A percentile compares a stretch with the other conserved stretches of the same genome.
Conservation (phyloP, 1,140 invertebrate genomes). For the Trinorchestia longiramus region DNA sequence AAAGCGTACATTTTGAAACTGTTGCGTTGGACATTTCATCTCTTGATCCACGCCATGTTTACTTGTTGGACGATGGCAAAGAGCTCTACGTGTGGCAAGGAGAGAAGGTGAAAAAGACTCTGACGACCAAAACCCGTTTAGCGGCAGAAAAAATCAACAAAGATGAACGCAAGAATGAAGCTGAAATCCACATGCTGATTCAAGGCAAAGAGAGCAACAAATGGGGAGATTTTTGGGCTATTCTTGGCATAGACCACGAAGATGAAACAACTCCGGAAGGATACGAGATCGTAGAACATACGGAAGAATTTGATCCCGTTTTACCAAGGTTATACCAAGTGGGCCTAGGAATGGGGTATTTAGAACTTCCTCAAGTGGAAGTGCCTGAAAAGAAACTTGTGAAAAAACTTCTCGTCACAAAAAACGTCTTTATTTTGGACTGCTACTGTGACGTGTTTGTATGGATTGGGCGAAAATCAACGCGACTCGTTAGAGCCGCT, state of each 20-base stretch:
- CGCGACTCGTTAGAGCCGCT: conserved; percentile 93
- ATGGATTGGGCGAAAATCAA: conserved; percentile 99
- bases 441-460: conserved; percentile 97
- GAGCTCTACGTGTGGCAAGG: conserved; percentile 75
- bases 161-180: conserved; percentile 95
- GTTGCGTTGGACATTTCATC: conserved; percentile 79
- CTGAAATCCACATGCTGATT: conserved; percentile 87
- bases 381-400: conserved; percentile 81
- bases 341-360: conserved; percentile 95
- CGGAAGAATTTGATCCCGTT: conserved; percentile 82
- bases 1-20: conserved; percentile 92
- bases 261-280: conserved; percentile 68
- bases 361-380: conserved; percentile 93
- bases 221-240: conserved; percentile 85
- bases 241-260: conserved; percentile 74
- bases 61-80: conserved; percentile 89
- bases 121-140: conserved; percentile 92
- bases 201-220: conserved; percentile 88
- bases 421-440: conserved; percentile 98
- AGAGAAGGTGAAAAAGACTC: conserved; percentile 90
- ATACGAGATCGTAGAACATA: conserved; percentile 78
- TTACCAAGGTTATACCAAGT: conserved; percentile 93
- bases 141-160: conserved; percentile 99
- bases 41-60: conserved; percentile 92
- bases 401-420: conserved; percentile 85